Percentiles rank a stretch among this genome's conserved stretches.
phyloP scores from a whole-genome alignment of 2,797 vertebrate genomes.

The Phrynocephalus vlangalii region DNA sequence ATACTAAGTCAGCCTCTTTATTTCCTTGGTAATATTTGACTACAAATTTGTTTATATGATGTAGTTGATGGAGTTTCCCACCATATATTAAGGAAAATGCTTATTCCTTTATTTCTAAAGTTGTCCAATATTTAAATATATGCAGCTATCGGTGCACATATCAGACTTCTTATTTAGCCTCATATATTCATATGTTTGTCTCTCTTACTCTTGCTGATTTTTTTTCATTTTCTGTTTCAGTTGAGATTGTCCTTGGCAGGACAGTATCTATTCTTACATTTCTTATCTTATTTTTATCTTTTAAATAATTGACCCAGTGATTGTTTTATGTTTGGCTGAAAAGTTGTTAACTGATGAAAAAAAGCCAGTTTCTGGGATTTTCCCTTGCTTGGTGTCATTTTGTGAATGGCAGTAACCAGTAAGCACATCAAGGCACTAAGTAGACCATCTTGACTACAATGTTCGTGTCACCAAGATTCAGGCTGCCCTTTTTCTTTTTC shows the following conservation, averaged over 20 bases:
- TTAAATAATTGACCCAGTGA: too few species aligned
- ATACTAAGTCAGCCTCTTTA: not conserved
- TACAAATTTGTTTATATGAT: slow-evolving; percentile 21
- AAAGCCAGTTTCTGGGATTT: too few species aligned
- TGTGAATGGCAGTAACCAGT: too few species aligned
- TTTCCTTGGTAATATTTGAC: slow-evolving; percentile 27
- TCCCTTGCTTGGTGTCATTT: too few species aligned
- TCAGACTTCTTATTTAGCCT: too few species aligned
- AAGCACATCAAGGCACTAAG: too few species aligned
- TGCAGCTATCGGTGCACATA: too few species aligned
- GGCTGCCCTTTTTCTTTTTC: too few species aligned
- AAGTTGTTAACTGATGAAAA: too few species aligned
- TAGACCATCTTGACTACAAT: too few species aligned
- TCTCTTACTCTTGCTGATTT: not conserved
- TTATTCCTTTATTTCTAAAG: not conserved
- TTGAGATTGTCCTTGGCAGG: not conserved
- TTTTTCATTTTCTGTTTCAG: not conserved
- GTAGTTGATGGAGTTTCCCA: slow-evolving; percentile 11
- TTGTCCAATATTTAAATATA: not conserved
- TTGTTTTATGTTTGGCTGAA: not conserved
- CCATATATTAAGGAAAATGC: slow-evolving; percentile 24
- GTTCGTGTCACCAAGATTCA: too few species aligned
- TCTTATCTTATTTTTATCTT: not conserved
- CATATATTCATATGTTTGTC: not conserved
- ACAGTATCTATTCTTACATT: too few species aligned